These are phyloP conservation scores for Carlito syrichta DNA, from an alignment of 2,113 vertebrate species.

Conservation along the genomic window DNA sequence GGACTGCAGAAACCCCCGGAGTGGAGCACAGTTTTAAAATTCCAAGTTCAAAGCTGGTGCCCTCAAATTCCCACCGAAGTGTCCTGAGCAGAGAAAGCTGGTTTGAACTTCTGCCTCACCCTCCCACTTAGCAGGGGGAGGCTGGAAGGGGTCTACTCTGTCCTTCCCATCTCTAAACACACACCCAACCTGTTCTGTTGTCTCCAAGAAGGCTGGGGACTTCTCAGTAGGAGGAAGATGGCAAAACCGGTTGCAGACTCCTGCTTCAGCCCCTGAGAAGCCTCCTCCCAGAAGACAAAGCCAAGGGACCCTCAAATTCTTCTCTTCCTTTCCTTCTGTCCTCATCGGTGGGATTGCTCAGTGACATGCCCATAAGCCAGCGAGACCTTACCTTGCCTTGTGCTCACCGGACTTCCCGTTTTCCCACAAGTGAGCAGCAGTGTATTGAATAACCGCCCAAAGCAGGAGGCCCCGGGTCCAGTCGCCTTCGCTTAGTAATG, in stretches of 20 bases:
- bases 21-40: not conserved
- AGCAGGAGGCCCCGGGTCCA: not conserved
- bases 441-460: not conserved
- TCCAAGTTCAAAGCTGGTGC: not conserved
- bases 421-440: not conserved
- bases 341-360: not conserved
- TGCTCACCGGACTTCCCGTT: not conserved
- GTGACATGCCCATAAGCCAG: not conserved
- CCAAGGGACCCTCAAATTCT: not conserved
- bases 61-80: not conserved
- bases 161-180: not conserved
- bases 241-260: not conserved
- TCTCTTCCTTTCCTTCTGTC: not conserved
- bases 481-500: not conserved
- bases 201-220: not conserved
- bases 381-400: constrained; percentile 59
- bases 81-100: not conserved
- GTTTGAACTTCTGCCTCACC: not conserved
- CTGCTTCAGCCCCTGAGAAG: not conserved
- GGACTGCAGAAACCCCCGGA: not conserved
- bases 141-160: not conserved
- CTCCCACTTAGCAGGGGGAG: too few relatives aligned
- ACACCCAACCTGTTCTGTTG: not conserved
- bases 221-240: not conserved
- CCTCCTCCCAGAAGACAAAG: not conserved